Base-by-base conservation (phyloP, 2,113 vertebrate species). In the Ellobius talpinus region DNA sequence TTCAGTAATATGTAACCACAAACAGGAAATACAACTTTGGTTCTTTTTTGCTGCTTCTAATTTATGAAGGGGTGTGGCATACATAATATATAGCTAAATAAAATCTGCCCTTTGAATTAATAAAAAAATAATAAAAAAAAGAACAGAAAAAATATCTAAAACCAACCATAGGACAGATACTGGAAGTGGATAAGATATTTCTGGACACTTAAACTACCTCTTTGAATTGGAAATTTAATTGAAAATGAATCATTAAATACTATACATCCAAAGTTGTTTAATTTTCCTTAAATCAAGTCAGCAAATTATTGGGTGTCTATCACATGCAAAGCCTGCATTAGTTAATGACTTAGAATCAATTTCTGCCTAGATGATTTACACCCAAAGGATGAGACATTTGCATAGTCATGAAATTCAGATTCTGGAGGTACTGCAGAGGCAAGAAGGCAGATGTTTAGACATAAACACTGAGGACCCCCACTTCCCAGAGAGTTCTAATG, bases 251-350 rank as follows among this genome's bases (percentile, higher is more conserved):
- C 11, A 93, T 42, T 55, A 87, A 65, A 10, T 45, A 82, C 36
- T 33, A 73, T 74, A 68, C 26, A 87, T 29, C 24, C 39, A 84
- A 79, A 17, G 36, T 65, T 95, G 70, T 88, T 66, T 58, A 76
- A 81, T 94, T 95, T 92, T 84, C 39, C 84, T 86, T 94, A 96
- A 86, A 81, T 95, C 29, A 90, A 87, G 61, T 10, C 36, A 87
- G 14, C 1, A 77, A 91, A 87, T 85, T 76, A 78, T 73, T 87
- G 52, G 58, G 4, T 58, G 42, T 73, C n/a, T 92, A 93, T 78
- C 86, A 81, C 16, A 73, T 10, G 29, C 8, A 87, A 74, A 84
- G 0, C 39, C 52, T 91, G 3, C 87, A 36, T 85, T 78, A 87
- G 61, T 58, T 42, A 93, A 61, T 58, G 24, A 89, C 26, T 89